A percentile compares a stretch with the other conserved stretches of the same genome.
These are phyloP conservation scores for Scaptomyza tumidula DNA, from an alignment of 2,888 invertebrate species.

Conservation along the genomic window DNA sequence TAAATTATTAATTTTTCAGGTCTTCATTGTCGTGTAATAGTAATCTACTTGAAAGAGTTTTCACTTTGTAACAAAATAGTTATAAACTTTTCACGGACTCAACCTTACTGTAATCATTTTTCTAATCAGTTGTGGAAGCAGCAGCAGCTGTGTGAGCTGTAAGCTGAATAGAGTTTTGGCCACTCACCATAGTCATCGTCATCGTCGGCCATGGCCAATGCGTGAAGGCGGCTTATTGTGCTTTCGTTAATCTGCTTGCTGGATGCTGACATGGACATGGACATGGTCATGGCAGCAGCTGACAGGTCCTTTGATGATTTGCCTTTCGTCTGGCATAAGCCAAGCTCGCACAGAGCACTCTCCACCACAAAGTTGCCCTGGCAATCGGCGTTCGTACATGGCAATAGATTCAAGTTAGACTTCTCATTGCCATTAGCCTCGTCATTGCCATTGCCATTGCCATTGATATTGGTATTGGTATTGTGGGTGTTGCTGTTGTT, in stretches of 20 bases:
- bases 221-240: conserved; percentile 84
- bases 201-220: conserved; percentile 84
- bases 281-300: conserved; percentile 47
- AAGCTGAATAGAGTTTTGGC: background rate
- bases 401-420: conserved; percentile 46
- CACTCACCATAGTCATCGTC: conserved; percentile 83
- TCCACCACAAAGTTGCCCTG: conserved; percentile 80
- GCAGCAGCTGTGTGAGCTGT: background rate
- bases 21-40: background rate
- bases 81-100: background rate
- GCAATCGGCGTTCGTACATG: conserved; percentile 72
- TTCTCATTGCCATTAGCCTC: conserved; percentile 54
- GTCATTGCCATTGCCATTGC: conserved; percentile 48
- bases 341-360: conserved; percentile 81
- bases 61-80: background rate
- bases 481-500: conserved; percentile 31
- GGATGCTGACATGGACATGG: conserved; percentile 50
- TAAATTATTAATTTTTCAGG: background rate
- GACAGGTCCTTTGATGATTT: conserved; percentile 75
- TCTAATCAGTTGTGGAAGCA: conserved; percentile 9
- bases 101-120: background rate
- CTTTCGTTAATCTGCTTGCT: conserved; percentile 83
- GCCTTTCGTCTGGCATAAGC: conserved; percentile 73
- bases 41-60: background rate
- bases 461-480: conserved; percentile 40